Evolutionary conservation across 2,888 invertebrate species (phyloP).

Genomic region (Alloscopus bannaensis): DNA sequence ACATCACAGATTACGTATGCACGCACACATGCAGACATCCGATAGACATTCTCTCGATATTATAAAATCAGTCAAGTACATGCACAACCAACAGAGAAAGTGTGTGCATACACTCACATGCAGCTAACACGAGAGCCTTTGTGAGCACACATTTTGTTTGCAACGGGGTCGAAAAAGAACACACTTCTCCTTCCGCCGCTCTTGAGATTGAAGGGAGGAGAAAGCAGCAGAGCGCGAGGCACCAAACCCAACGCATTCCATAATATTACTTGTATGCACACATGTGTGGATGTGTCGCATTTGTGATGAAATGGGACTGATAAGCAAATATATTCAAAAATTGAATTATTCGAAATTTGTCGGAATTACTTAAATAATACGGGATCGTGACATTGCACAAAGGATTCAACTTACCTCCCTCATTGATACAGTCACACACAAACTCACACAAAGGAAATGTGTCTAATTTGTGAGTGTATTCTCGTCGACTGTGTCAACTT

Average conservation of each 20-base stretch:
- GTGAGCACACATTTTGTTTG: neutral
- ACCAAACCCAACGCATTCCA: too few species aligned
- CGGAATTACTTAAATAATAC: neutral
- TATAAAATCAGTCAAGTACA: too few species aligned
- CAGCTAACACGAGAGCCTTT: neutral
- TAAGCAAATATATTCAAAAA: conserved; percentile 6
- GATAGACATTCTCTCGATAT: too few species aligned
- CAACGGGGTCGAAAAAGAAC: neutral
- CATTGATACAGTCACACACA: too few species aligned
- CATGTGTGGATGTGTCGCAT: neutral
- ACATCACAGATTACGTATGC: neutral
- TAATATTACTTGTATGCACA: too few species aligned
- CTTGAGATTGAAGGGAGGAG: too few species aligned
- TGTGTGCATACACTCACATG: neutral
- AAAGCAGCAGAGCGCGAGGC: too few species aligned
- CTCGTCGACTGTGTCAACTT: too few species aligned
- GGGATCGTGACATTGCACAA: conserved; percentile 46
- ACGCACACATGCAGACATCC: neutral
- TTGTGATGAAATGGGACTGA: neutral
- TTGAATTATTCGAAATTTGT: conserved; percentile 1
- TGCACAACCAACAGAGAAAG: neutral
- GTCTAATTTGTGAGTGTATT: too few species aligned
- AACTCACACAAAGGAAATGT: too few species aligned
- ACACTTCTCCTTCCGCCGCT: too few species aligned
- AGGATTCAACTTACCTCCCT: conserved; percentile 34